Percentiles rank a stretch among this genome's conserved stretches.
These are phyloP conservation scores for Psophia crepitans DNA, from an alignment of 2,113 vertebrate genomes.

Conservation along the genomic window DNA sequence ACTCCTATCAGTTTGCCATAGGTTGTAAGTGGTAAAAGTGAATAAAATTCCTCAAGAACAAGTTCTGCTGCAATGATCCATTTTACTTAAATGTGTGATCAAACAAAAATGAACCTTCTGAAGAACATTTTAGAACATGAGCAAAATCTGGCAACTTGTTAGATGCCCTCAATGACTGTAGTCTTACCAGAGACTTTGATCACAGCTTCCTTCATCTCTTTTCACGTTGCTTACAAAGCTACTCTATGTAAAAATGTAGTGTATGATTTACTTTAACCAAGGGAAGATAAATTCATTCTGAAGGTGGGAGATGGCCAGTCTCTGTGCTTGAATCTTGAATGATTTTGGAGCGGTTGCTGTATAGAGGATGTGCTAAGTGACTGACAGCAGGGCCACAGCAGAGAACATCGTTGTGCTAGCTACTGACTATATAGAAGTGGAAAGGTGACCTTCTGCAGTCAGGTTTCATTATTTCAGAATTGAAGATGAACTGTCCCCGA, in stretches of 20 bases:
- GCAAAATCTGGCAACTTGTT: background rate
- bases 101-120: background rate
- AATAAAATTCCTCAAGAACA: background rate
- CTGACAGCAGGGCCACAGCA: background rate
- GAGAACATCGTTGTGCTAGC: background rate
- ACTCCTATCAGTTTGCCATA: background rate
- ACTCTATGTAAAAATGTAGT: background rate
- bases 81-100: slow-evolving; percentile 17
- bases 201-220: background rate
- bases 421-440: background rate
- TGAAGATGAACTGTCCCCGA: background rate
- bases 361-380: background rate
- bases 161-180: background rate
- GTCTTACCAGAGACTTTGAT: background rate
- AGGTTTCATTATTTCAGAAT: background rate
- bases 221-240: background rate
- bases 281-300: background rate
- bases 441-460: background rate
- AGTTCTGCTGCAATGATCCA: background rate
- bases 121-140: slow-evolving; percentile 2
- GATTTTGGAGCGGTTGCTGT: background rate
- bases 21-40: background rate
- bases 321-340: background rate
- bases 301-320: background rate
- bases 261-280: background rate